phyloP scores from a whole-genome alignment of 2,888 invertebrate species.

The Netelia inedita region DNA sequence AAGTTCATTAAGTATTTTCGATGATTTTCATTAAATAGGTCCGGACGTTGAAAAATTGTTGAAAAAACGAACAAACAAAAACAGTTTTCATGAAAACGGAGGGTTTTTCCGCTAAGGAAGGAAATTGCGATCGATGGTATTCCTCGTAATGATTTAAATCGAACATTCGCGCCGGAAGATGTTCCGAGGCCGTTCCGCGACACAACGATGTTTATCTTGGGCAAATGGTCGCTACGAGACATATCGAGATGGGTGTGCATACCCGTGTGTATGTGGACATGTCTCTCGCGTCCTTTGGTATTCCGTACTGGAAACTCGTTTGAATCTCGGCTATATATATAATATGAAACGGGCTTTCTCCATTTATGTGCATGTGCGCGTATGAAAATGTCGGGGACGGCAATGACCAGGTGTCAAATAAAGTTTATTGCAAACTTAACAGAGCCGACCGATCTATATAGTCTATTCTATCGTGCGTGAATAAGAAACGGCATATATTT shows the following conservation, averaged over 20 bases:
- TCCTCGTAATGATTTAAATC: slow-evolving; percentile 7
- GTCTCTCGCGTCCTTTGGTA: slow-evolving; percentile 53
- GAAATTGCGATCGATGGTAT: not conserved
- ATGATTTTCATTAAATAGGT: no score
- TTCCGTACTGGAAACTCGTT: slow-evolving; percentile 66
- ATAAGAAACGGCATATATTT: slow-evolving; percentile 53
- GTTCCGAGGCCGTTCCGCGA: slow-evolving; percentile 59
- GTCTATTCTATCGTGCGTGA: slow-evolving; percentile 56
- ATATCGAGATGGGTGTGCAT: slow-evolving; percentile 19
- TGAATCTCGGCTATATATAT: slow-evolving; percentile 65
- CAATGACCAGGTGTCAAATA: slow-evolving; percentile 68
- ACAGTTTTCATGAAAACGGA: not conserved
- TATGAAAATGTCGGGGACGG: slow-evolving; percentile 57
- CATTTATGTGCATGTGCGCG: slow-evolving; percentile 65
- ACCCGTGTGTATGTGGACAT: slow-evolving; percentile 1
- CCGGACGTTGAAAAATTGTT: no score
- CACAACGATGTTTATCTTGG: slow-evolving; percentile 61
- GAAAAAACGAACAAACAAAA: not conserved
- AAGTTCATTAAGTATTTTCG: no score
- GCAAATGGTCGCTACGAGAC: slow-evolving; percentile 44
- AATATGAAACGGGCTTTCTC: slow-evolving; percentile 69
- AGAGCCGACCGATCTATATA: slow-evolving; percentile 56
- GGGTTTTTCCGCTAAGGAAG: not conserved
- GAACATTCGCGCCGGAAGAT: slow-evolving; percentile 47
- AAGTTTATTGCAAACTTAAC: slow-evolving; percentile 69